A percentile compares a stretch with the other conserved stretches of the same genome.
Evolutionary conservation across 2,797 vertebrate species (phyloP).

Genomic region (Karalla daura): DNA sequence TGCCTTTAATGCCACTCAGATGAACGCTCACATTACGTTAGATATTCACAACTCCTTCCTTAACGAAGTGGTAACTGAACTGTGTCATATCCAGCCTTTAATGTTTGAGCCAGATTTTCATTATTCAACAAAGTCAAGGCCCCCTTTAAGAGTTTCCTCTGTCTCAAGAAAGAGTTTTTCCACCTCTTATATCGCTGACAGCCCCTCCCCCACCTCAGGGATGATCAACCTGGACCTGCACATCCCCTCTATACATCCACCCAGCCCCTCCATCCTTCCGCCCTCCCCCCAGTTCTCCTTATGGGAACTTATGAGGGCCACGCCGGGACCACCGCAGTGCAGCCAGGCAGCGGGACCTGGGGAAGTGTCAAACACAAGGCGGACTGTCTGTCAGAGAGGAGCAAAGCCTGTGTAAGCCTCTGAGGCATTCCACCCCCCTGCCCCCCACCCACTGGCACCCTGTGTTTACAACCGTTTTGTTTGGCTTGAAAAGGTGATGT

Average conservation of each 20-base stretch:
- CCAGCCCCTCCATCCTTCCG: conserved; percentile 57
- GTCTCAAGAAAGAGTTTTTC: conserved; percentile 16
- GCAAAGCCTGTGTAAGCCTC: conserved; percentile 78
- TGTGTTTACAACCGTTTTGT: conserved; percentile 84
- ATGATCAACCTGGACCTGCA: conserved; percentile 53
- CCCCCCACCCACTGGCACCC: conserved; percentile 76
- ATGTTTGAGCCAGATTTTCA: too few relatives aligned
- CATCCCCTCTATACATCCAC: conserved; percentile 49
- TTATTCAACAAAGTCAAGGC: too few relatives aligned
- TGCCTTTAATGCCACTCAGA: too few relatives aligned
- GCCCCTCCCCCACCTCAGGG: conserved; percentile 21
- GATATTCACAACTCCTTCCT: too few relatives aligned
- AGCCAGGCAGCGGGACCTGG: conserved; percentile 64
- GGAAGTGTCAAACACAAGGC: conserved; percentile 82
- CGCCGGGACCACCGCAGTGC: conserved; percentile 75
- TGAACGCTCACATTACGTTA: too few relatives aligned
- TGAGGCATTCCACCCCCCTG: conserved; percentile 81
- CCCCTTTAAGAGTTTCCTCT: conserved; percentile 16
- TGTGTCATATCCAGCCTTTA: too few relatives aligned
- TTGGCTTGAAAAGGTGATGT: conserved; percentile 83
- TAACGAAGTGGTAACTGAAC: too few relatives aligned
- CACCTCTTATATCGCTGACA: background rate
- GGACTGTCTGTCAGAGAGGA: conserved; percentile 76
- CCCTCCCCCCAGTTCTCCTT: conserved; percentile 61
- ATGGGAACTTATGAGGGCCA: conserved; percentile 61